phyloP scores from a whole-genome alignment of 2,797 vertebrate genomes.

The Pachyuromys duprasi region DNA sequence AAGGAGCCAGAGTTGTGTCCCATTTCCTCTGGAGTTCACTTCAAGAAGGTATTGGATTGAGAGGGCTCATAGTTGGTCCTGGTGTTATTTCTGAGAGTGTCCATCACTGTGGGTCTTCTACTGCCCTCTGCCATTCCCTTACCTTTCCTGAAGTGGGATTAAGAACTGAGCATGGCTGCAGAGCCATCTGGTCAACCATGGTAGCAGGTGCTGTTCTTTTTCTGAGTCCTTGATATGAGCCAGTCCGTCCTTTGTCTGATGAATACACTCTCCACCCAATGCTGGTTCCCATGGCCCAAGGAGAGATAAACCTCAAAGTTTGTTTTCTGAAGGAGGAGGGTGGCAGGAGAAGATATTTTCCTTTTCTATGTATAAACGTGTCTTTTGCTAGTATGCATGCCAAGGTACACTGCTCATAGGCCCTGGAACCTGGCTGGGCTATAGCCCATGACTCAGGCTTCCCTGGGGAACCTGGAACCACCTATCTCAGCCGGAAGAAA shows the following conservation, averaged over 20 bases:
- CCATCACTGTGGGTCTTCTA: too few relatives aligned
- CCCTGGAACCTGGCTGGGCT: fast-evolving
- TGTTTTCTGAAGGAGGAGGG: constrained; percentile 61
- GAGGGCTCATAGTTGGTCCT: background rate
- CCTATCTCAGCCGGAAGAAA: fast-evolving
- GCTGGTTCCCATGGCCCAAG: background rate
- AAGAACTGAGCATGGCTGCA: background rate
- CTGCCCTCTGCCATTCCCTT: fast-evolving
- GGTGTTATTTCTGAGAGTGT: background rate
- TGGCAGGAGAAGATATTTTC: background rate
- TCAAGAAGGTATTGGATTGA: background rate
- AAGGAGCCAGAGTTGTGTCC: background rate
- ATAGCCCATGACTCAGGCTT: background rate
- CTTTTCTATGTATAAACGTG: background rate
- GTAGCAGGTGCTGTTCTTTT: fast-evolving
- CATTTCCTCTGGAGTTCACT: background rate
- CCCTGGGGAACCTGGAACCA: background rate
- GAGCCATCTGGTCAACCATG: fast-evolving
- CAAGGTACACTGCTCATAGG: background rate
- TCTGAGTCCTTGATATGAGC: background rate
- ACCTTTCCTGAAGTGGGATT: too few relatives aligned
- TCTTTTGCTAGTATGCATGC: background rate
- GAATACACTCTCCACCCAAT: background rate
- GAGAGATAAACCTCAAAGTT: background rate
- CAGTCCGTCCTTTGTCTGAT: fast-evolving